These are phyloP conservation scores for Philereme transversata DNA, from an alignment of 2,888 invertebrate species.

Conservation along the genomic window DNA sequence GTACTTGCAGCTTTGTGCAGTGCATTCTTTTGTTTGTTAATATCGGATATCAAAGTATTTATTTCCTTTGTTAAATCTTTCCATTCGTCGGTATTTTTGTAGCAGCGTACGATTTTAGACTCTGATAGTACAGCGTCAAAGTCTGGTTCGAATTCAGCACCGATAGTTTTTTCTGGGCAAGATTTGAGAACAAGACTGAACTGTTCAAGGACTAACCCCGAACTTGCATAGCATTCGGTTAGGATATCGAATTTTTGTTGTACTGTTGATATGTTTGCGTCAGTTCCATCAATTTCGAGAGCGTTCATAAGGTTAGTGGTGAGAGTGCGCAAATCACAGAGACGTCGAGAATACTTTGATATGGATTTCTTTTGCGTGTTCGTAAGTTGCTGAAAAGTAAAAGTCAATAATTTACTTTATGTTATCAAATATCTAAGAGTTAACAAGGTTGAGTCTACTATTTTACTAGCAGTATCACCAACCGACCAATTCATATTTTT, in stretches of 20 bases:
- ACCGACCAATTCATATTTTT: too few species aligned
- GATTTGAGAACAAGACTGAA: slow-evolving; percentile 86
- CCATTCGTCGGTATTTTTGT: slow-evolving; percentile 72
- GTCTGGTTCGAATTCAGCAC: slow-evolving; percentile 55
- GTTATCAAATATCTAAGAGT: too few species aligned
- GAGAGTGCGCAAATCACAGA: slow-evolving; percentile 83
- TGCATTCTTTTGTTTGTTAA: slow-evolving; percentile 67
- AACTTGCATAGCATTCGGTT: slow-evolving; percentile 76
- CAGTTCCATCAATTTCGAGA: slow-evolving; percentile 56
- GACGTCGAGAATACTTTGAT: slow-evolving; percentile 80
- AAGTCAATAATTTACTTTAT: too few species aligned
- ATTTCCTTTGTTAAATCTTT: slow-evolving; percentile 58
- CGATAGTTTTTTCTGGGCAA: slow-evolving; percentile 59
- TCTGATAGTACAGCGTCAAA: slow-evolving; percentile 68
- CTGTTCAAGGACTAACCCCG: slow-evolving; percentile 86
- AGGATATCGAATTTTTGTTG: slow-evolving; percentile 66
- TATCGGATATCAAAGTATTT: slow-evolving; percentile 56
- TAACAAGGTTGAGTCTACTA: too few species aligned
- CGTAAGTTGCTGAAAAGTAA: slow-evolving; percentile 81
- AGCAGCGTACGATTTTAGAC: slow-evolving; percentile 67
- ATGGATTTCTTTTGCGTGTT: slow-evolving; percentile 87
- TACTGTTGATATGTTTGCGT: slow-evolving; percentile 61
- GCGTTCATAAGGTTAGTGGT: slow-evolving; percentile 67
- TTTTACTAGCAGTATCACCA: too few species aligned
- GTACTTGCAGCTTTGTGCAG: slow-evolving; percentile 60